Conservation (phyloP, 30 jellyfish, hydroid and myxozoan species). For the Clytia hemisphaerica region DNA sequence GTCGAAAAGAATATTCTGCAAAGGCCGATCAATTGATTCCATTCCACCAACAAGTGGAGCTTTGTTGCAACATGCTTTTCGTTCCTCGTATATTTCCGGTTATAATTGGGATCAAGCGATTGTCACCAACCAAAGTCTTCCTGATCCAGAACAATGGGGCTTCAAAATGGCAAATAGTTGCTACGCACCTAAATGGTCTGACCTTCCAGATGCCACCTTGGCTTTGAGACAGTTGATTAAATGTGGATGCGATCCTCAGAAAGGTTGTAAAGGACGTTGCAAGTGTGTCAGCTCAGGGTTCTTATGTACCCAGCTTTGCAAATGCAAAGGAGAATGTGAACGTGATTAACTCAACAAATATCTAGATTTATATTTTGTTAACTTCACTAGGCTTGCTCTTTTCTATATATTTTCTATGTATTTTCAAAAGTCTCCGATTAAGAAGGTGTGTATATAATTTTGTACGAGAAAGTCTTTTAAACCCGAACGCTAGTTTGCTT, state of each 20-base stretch:
- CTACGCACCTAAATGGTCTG: not conserved
- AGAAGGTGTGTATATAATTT: too few relatives aligned
- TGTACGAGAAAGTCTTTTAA: too few relatives aligned
- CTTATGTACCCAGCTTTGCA: too few relatives aligned
- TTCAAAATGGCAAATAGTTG: not conserved
- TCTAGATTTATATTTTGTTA: too few relatives aligned
- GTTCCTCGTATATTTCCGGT: not conserved
- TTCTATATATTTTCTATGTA: too few relatives aligned
- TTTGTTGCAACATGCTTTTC: not conserved
- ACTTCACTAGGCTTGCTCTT: too few relatives aligned
- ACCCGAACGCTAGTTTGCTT: too few relatives aligned
- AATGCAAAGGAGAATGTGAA: too few relatives aligned
- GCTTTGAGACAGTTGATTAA: constrained; percentile 1
- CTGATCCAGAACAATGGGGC: constrained; percentile 1
- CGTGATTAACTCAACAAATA: too few relatives aligned
- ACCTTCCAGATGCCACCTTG: constrained; percentile 4
- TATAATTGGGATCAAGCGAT: not conserved
- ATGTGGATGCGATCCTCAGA: constrained; percentile 3
- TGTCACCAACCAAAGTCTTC: not conserved
- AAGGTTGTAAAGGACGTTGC: constrained; percentile 1
- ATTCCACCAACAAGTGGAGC: constrained; percentile 5
- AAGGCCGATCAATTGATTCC: not conserved
- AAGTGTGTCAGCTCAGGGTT: too few relatives aligned
- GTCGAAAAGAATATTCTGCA: constrained; percentile 8
- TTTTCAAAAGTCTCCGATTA: too few relatives aligned